phyloP scores from a whole-genome alignment of 2,797 vertebrate genomes.

The Coracias cyanogaster region DNA sequence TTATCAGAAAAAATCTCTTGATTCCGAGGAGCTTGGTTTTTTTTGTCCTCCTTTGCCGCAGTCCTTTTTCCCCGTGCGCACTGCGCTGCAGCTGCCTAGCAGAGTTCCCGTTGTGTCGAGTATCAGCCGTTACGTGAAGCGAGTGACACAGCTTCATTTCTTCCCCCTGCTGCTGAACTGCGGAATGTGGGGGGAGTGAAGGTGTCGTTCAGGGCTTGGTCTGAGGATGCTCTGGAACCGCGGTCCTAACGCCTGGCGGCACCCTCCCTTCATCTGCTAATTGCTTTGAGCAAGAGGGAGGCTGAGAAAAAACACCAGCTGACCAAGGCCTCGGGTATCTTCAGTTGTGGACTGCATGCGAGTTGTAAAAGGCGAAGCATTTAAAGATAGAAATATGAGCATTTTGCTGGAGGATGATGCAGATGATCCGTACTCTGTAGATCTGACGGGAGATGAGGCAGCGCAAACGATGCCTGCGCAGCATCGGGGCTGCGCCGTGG shows the following conservation, averaged over 20 bases:
- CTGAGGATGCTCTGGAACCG: background rate
- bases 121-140: background rate
- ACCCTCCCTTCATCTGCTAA: background rate
- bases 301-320: background rate
- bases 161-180: background rate
- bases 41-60: background rate
- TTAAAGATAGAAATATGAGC: accelerated
- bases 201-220: background rate
- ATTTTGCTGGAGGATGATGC: background rate
- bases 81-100: background rate
- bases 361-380: background rate
- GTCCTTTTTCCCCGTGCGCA: background rate
- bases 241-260: background rate
- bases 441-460: background rate
- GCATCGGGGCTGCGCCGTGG: background rate
- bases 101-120: background rate
- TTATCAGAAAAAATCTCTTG: background rate
- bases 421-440: background rate
- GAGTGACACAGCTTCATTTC: background rate
- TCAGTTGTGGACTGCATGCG: background rate
- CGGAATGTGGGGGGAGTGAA: background rate
- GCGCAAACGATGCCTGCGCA: background rate
- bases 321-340: background rate
- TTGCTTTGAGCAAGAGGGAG: background rate
- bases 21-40: background rate